Evolutionary conservation across 2,113 vertebrate genomes (phyloP), one percentile per base, ranked within the genome.

Genomic region (Saguinus midas): DNA sequence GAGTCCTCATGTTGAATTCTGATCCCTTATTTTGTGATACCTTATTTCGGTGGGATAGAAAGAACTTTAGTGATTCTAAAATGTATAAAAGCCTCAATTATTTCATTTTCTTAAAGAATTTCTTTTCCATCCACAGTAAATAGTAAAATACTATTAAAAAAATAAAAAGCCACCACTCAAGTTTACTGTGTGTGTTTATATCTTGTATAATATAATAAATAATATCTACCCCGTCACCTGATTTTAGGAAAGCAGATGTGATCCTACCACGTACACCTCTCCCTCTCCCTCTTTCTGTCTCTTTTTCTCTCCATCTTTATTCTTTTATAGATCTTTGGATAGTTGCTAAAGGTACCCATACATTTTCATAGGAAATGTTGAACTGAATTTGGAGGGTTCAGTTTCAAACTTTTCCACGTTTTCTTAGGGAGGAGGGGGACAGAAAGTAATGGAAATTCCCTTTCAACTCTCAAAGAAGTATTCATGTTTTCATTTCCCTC

Each of bases 81-180:
- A 78, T 16, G 21, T 92, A 88, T 95, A 43, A 81, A 84, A 37
- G 6, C 6, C 3, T 45, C 72, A 91, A 20, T 50, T 40, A 82
- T 72, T 92, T 94, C 14, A 73, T 92, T 95, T 94, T 75, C 37
- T 91, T 91, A 76, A 75, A 81, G 21, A 64, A 37, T 37, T 57
- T 29, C 7, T 4, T 20, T 6, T 29, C 20, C 12, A 27, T 57
- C 17, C 27, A 11, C 25, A 75, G 40, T 83, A 73, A 45, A n/a
- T 27, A 78, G 37, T 78, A 48, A 90, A 86, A 85, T 61, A 78
- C 87, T 48, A 48, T 52, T 80, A 48, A 52, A 43, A 3, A 94
- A 48, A 4, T 5, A 52, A 48, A 4, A 48, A 20, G n/a, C 45
- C 55, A 32, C 21, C 40, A 73, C 45, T 83, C 5, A 45, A n/a